phyloP scores from a whole-genome alignment of 1,140 invertebrate genomes.

The Aradophagus sp. region DNA sequence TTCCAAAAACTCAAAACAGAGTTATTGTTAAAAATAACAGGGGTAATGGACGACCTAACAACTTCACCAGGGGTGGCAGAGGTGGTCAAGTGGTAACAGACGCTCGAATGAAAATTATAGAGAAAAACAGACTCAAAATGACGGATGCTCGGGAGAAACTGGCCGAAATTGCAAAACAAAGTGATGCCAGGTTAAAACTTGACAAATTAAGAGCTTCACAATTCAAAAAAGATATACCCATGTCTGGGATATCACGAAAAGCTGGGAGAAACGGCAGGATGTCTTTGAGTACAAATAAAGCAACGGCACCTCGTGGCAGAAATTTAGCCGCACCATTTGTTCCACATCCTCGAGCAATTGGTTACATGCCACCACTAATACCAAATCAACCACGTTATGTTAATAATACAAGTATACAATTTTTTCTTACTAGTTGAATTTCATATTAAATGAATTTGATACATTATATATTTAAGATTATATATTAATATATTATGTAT shows the following conservation, averaged over 20 bases:
- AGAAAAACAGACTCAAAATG: conserved; percentile 80
- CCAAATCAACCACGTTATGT: conserved; percentile 62
- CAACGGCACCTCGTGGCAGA: conserved; percentile 45
- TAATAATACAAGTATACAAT: conserved; percentile 45
- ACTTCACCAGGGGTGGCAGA: conserved; percentile 41
- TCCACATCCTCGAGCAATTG: conserved; percentile 51
- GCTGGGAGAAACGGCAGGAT: conserved; percentile 75
- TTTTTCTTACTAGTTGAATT: neutral
- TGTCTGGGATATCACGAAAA: conserved; percentile 71
- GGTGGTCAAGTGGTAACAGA: conserved; percentile 72
- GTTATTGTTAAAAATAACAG: conserved; percentile 36
- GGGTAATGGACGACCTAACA: conserved; percentile 54
- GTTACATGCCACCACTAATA: conserved; percentile 58
- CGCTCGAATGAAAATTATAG: conserved; percentile 81
- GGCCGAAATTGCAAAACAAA: conserved; percentile 80
- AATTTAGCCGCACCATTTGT: conserved; percentile 51
- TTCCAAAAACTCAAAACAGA: conserved; percentile 11
- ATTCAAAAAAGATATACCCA: conserved; percentile 60
- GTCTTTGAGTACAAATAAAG: conserved; percentile 74
- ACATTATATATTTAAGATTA: no score
- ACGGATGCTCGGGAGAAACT: conserved; percentile 82
- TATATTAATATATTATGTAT: no score
- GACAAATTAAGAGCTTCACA: conserved; percentile 72
- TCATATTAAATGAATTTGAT: no score
- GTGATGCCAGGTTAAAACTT: conserved; percentile 79